phyloP scores from a whole-genome alignment of 2,113 vertebrate species.

The Triplophysa siluroides region DNA sequence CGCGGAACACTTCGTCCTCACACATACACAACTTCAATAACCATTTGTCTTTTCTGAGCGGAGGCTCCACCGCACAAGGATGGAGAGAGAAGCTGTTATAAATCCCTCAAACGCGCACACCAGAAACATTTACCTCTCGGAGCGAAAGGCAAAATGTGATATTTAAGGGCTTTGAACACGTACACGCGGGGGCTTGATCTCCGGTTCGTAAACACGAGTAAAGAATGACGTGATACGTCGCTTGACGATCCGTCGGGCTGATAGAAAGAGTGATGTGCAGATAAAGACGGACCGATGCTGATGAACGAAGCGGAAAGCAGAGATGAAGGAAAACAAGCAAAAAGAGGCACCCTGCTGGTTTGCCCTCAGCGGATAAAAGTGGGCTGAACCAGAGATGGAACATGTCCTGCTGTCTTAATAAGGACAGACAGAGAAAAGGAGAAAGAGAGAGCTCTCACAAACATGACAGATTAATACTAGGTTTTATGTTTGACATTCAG shows the following conservation, averaged over 20 bases:
- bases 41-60: conserved; percentile 23
- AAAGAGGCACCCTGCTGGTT: not conserved
- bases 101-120: conserved; percentile 46
- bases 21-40: not conserved
- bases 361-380: not conserved
- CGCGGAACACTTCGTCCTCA: not conserved
- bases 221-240: not conserved
- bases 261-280: not conserved
- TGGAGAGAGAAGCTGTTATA: conserved; percentile 53
- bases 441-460: not conserved
- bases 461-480: no score
- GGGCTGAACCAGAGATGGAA: not conserved
- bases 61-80: conserved; percentile 36
- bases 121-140: conserved; percentile 14
- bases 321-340: not conserved
- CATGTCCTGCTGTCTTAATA: not conserved
- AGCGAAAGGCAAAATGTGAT: not conserved
- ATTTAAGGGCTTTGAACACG: not conserved
- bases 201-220: not conserved
- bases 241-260: no score
- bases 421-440: not conserved
- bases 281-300: not conserved
- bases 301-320: not conserved
- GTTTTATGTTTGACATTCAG: no score
- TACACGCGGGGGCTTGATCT: not conserved